Conservation (phyloP, 2,113 vertebrate genomes). For the Candoia aspera region DNA sequence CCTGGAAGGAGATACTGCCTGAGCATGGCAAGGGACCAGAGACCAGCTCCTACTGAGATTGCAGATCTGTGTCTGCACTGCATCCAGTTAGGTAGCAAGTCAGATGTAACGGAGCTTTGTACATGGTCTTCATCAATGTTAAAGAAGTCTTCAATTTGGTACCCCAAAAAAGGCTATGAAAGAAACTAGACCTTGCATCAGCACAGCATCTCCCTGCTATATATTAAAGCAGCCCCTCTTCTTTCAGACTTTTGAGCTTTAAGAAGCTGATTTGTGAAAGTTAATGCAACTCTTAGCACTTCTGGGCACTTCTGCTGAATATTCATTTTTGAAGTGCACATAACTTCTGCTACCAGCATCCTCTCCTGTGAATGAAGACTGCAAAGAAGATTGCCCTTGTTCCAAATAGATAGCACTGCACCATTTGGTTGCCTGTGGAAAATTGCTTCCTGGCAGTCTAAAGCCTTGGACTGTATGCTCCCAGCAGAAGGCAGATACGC, state of each 20-base stretch:
- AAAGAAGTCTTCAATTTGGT: neutral
- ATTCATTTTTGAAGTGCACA: neutral
- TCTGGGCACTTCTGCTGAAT: neutral
- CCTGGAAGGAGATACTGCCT: neutral
- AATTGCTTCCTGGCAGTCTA: neutral
- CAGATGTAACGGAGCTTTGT: neutral
- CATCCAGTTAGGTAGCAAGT: neutral
- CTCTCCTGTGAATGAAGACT: neutral
- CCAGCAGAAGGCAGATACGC: neutral
- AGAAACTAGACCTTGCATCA: neutral
- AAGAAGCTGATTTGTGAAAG: neutral
- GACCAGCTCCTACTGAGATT: neutral
- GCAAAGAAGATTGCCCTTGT: neutral
- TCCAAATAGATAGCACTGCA: neutral
- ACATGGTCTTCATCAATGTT: neutral
- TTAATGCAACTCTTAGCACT: neutral
- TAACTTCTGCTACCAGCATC: neutral
- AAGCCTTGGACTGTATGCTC: neutral
- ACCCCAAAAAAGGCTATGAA: neutral
- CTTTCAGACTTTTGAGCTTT: neutral
- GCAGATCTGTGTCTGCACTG: neutral
- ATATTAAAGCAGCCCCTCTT: neutral
- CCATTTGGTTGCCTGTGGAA: neutral
- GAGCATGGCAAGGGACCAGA: neutral
- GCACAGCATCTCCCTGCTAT: neutral